A percentile compares a stretch with the other conserved stretches of the same genome.
These are phyloP conservation scores for Ctenicera cuprea DNA, from an alignment of 2,888 invertebrate species.

Conservation along the genomic window DNA sequence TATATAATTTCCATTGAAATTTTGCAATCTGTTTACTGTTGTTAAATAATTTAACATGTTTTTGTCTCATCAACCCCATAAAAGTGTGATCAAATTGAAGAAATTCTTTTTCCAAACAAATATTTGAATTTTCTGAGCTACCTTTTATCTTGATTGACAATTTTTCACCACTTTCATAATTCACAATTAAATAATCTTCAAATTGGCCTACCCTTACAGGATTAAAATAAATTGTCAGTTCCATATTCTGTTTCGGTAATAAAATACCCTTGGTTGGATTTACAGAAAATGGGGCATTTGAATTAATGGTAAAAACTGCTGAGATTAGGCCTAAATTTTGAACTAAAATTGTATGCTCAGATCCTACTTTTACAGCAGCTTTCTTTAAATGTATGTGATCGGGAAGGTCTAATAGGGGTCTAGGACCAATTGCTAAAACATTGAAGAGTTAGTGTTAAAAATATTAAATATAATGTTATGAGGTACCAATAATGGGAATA, in stretches of 20 bases:
- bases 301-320: conserved; percentile 73
- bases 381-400: conserved; percentile 74
- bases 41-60: conserved; percentile 75
- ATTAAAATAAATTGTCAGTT: conserved; percentile 74
- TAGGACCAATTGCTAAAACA: conserved; percentile 65
- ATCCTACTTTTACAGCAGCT: conserved; percentile 74
- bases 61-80: conserved; percentile 75
- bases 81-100: conserved; percentile 77
- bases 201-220: conserved; percentile 73
- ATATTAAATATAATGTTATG: not conserved
- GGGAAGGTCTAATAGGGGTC: conserved; percentile 77
- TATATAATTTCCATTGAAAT: conserved; percentile 77
- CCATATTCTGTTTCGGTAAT: conserved; percentile 72
- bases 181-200: conserved; percentile 67
- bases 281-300: conserved; percentile 74
- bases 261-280: conserved; percentile 75
- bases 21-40: conserved; percentile 74
- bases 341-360: conserved; percentile 73
- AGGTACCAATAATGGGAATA: conserved; percentile 78
- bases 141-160: conserved; percentile 72
- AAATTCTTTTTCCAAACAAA: conserved; percentile 74
- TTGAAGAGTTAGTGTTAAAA: not conserved
- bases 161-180: conserved; percentile 74
- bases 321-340: conserved; percentile 75
- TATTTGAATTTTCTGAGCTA: conserved; percentile 72